Percentiles rank a stretch among this genome's conserved stretches.
Conservation (phyloP, 2,113 vertebrate genomes). For the Oryzias melastigma region DNA sequence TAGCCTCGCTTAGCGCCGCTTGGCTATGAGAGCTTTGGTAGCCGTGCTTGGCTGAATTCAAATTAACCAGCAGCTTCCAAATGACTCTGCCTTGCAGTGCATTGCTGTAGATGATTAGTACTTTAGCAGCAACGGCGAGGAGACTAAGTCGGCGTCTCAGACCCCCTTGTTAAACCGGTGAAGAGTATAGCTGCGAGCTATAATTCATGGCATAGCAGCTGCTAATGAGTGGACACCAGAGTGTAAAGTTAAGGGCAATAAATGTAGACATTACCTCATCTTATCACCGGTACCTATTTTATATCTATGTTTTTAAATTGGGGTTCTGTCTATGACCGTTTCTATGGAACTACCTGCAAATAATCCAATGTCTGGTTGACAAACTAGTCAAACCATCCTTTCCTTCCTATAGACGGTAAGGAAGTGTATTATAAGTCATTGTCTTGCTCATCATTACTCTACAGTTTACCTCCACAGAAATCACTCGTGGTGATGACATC, state of each 20-base stretch:
- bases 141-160: constrained; percentile 49
- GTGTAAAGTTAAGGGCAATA: constrained; percentile 56
- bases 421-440: constrained; percentile 8
- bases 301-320: constrained; percentile 31
- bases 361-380: constrained; percentile 28
- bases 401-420: not conserved
- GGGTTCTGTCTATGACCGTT: constrained; percentile 18
- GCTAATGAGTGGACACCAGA: constrained; percentile 64
- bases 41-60: constrained; percentile 16
- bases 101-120: constrained; percentile 56
- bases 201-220: constrained; percentile 53
- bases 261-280: constrained; percentile 43
- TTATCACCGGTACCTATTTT: constrained; percentile 35
- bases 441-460: not conserved
- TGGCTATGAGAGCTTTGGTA: constrained; percentile 10
- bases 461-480: too few species aligned
- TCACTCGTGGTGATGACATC: too few species aligned
- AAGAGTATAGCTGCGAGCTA: constrained; percentile 55
- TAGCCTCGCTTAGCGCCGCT: constrained; percentile 11
- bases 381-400: constrained; percentile 6
- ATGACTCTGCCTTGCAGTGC: constrained; percentile 31
- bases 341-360: constrained; percentile 29
- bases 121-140: constrained; percentile 56
- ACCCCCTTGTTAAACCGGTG: constrained; percentile 60
- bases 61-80: constrained; percentile 45